Evolutionary conservation across 2,113 vertebrate species (phyloP), one percentile per base, ranked within the genome.

Genomic region (Semicossyphus pulcher): DNA sequence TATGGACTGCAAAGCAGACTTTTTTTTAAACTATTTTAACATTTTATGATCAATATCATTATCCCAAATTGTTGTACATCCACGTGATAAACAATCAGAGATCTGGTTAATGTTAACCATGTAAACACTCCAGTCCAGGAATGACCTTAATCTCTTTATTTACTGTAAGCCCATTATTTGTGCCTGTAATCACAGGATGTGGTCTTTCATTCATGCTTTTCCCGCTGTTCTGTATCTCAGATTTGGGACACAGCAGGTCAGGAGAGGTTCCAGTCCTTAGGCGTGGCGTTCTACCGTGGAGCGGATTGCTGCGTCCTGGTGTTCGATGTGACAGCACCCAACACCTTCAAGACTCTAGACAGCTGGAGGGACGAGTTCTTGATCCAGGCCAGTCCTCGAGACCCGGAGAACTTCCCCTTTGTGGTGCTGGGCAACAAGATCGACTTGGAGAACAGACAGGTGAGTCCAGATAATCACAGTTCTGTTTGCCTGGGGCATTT

Each of bases 191-290:
- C 37, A 49, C 67, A 11, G 1, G 1, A 0, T 20, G 42, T 44
- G 2, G 41, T n/a, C 41, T 20, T 9, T n/a, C 12, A 20, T 44
- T 7, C 41, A n/a, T 3, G 18, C 10, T 23, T 12, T 10, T 5
- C 21, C 18, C 21, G 25, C 11, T 56, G 0, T 16, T 70, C 10
- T 72, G 8, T 52, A 0, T 47, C 73, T 15, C 77, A 98, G 97
- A 98, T 98, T 86, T 98, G 97, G 97, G 97, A 98, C 92, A 98
- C 97, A 51, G 97, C 97, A 12, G 96, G 97, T 23, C 97, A 98
- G 80, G 97, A 98, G 72, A 92, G 97, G 61, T 98, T 98, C 94
- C 97, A 98, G 93, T 98, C 97, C 25, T 93, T 98, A 56, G 96
- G 97, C 2, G 96, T 98, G 53, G 96, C 96, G 39, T 98, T 98